Percentiles rank a stretch among this genome's conserved stretches.
Evolutionary conservation across 2,113 vertebrate genomes (phyloP).

Genomic region (Rhodinocichla rosea): DNA sequence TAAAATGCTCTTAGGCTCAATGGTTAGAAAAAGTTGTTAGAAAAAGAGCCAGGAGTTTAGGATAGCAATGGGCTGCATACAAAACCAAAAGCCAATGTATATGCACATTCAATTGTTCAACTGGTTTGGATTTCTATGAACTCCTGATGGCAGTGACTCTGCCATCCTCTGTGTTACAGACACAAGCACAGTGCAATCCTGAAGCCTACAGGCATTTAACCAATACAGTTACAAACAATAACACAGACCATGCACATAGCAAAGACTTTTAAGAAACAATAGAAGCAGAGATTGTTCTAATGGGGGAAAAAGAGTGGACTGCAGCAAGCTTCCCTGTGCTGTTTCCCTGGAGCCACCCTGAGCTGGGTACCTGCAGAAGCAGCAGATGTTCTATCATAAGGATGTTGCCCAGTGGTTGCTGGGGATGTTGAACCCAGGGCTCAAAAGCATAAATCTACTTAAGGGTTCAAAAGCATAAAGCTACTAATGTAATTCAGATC

Average conservation of each 20-base stretch:
- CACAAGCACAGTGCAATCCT: neutral
- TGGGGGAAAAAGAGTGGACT: neutral
- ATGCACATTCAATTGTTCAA: neutral
- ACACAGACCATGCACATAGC: accelerated
- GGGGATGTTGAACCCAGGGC: neutral
- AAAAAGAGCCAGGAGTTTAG: neutral
- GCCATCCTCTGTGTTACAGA: neutral
- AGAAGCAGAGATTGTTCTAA: neutral
- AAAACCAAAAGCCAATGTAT: neutral
- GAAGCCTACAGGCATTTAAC: neutral
- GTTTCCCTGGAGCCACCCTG: neutral
- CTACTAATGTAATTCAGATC: neutral
- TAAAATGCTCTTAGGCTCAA: neutral
- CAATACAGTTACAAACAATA: neutral
- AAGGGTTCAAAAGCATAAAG: neutral
- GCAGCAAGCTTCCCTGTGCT: neutral
- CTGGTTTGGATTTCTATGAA: neutral
- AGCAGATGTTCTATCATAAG: neutral
- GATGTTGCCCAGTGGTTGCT: neutral
- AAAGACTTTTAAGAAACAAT: neutral
- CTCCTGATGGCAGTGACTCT: neutral
- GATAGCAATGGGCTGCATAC: neutral
- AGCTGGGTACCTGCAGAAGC: neutral
- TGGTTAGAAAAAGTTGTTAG: neutral
- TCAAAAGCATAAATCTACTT: neutral